A percentile compares a stretch with the other conserved stretches of the same genome.
Evolutionary conservation across 1,140 invertebrate genomes (phyloP).

Genomic region (Thrips palmi): DNA sequence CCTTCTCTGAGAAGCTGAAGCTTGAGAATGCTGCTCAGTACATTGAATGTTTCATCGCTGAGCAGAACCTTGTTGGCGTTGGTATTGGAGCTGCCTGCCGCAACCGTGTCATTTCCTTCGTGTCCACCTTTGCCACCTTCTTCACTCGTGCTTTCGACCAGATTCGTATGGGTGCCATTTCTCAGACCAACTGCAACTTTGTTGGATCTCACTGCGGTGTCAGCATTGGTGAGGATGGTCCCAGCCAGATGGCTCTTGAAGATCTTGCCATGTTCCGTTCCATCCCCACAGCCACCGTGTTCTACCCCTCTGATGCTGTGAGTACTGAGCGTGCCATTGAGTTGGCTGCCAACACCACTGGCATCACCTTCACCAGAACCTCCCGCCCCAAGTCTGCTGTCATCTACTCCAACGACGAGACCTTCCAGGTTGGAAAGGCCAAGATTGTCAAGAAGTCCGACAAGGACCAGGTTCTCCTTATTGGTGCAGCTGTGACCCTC

Average conservation of each 20-base stretch:
- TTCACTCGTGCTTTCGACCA: constrained; percentile 93
- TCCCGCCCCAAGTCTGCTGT: constrained; percentile 79
- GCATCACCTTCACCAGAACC: constrained; percentile 91
- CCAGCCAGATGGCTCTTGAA: constrained; percentile 99
- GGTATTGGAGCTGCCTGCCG: constrained; percentile 84
- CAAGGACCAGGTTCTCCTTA: constrained; percentile 65
- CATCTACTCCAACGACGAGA: constrained; percentile 73
- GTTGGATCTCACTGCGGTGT: constrained; percentile 90
- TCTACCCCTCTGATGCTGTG: constrained; percentile 95
- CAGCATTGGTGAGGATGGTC: constrained; percentile 92
- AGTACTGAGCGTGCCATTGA: constrained; percentile 84
- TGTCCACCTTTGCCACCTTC: constrained; percentile 95
- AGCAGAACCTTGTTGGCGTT: constrained; percentile 94
- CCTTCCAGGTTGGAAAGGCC: constrained; percentile 60
- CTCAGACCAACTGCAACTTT: constrained; percentile 94
- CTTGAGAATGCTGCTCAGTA: constrained; percentile 46
- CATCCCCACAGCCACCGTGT: constrained; percentile 79
- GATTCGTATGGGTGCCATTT: constrained; percentile 98
- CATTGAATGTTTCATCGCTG: constrained; percentile 97
- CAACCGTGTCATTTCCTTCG: constrained; percentile 76
- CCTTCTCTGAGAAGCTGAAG: constrained; percentile 85
- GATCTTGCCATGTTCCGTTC: constrained; percentile 91
- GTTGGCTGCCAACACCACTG: constrained; percentile 86
- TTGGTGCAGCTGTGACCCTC: constrained; percentile 85
- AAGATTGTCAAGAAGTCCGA: constrained; percentile 55